These are phyloP conservation scores for Graphium colonna DNA, from an alignment of 2,888 invertebrate species.

Conservation along the genomic window DNA sequence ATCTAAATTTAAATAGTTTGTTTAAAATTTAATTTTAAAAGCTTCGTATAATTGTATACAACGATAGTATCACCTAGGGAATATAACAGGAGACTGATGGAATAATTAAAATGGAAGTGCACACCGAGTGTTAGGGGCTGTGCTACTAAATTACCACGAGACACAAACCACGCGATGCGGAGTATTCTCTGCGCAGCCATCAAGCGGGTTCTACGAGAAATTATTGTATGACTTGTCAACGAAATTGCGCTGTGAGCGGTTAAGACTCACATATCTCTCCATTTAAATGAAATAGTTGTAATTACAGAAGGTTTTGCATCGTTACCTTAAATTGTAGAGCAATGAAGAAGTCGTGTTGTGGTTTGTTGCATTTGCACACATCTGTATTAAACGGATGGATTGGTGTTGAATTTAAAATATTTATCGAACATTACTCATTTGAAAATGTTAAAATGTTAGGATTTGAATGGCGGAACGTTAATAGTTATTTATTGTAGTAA, in stretches of 20 bases:
- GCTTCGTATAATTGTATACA: background rate
- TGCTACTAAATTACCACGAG: slow-evolving; percentile 17
- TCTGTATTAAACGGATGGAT: background rate
- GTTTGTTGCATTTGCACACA: too few relatives aligned
- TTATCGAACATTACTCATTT: too few relatives aligned
- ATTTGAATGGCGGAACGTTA: too few relatives aligned
- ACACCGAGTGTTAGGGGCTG: background rate
- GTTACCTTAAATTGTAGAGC: background rate
- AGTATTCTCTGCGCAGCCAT: slow-evolving; percentile 21
- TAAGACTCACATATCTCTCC: slow-evolving; percentile 13
- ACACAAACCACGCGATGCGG: slow-evolving; percentile 11
- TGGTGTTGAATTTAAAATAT: too few relatives aligned
- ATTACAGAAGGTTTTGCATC: background rate
- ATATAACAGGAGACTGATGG: slow-evolving; percentile 5
- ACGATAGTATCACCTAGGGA: background rate
- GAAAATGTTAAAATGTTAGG: too few relatives aligned
- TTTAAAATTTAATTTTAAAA: background rate
- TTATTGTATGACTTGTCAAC: slow-evolving; percentile 24
- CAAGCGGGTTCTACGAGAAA: slow-evolving; percentile 19
- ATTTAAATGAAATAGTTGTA: slow-evolving; percentile 18
- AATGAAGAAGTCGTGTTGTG: too few relatives aligned
- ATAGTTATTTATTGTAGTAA: too few relatives aligned
- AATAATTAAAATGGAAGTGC: slow-evolving; percentile 12
- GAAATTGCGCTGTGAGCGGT: slow-evolving; percentile 19
- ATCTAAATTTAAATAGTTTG: background rate